Base-by-base conservation (phyloP, 2,113 vertebrate species). In the Pipra filicauda region DNA sequence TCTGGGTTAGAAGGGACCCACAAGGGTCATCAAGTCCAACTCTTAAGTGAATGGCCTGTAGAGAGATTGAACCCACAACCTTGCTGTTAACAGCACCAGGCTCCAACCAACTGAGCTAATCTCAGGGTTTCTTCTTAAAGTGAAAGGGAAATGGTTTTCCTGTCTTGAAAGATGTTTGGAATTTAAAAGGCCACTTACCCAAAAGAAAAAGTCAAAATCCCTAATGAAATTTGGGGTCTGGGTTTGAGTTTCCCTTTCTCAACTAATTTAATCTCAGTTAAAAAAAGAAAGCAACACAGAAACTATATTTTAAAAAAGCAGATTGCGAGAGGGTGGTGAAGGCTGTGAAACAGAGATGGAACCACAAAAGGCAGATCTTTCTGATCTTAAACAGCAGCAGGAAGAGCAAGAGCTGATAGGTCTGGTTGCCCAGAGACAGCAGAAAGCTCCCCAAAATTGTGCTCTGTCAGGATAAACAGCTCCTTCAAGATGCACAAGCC, bases 301-400 rank as follows among this genome's bases (percentile, higher is more conserved):
- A 33, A 4, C 8, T 2, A 0, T 8, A 15, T 55, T 28, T 5
- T 9, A 41, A 28, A 54, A 27, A 0, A 31, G n/a, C 62, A 54
- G 54, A n/a, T 1, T 4, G 3, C 51, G 22, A 49, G 64, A 43
- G 55, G 27, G 43, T 44, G 8, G 15, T 28, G 43, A 39, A 27
- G 37, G 59, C 28, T 3, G 12, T 12, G 24, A 22, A 33, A 6
- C 5, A 9, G 24, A 35, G 61, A 7, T 9, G 48, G 20, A 39
- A 33, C 9, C 84, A 61, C 66, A 64, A 19, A 24, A 19, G 30
- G 16, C 46, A 43, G 20, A 91, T 43, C 62, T 48, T 1, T 39
- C 17, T 62, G 15, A 89, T 80, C 87, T 70, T 2, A 12, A 55
- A 7, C 28, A 44, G n/a, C 57, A 41, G 69, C 67, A 91, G 80